A percentile compares a stretch with the other conserved stretches of the same genome.
Evolutionary conservation across 2,797 vertebrate species (phyloP).

Genomic region (Oryzias sinensis): DNA sequence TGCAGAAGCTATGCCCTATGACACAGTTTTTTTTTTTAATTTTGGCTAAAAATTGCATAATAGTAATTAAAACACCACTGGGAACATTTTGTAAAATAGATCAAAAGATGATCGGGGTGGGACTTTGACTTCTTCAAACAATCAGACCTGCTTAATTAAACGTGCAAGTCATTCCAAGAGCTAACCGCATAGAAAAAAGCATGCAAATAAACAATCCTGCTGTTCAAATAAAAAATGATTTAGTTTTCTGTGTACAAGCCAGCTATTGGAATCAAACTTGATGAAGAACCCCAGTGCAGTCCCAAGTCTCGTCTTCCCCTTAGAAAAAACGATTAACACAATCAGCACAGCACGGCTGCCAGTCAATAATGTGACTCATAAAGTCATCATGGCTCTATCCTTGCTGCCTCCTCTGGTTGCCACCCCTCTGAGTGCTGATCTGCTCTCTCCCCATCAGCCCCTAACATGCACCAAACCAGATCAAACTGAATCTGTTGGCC

Average conservation of each 20-base stretch:
- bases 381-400: slow-evolving; percentile 51
- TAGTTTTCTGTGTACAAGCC: slow-evolving; percentile 41
- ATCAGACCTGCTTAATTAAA: slow-evolving; percentile 37
- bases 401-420: slow-evolving; percentile 30
- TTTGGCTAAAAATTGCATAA: too few species aligned
- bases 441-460: slow-evolving; percentile 52
- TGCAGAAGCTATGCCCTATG: too few species aligned
- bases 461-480: slow-evolving; percentile 36
- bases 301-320: slow-evolving; percentile 42
- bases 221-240: slow-evolving; percentile 32
- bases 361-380: slow-evolving; percentile 74
- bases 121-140: slow-evolving; percentile 4
- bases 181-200: slow-evolving; percentile 21
- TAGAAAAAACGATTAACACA: slow-evolving; percentile 67
- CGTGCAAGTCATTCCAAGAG: slow-evolving; percentile 11
- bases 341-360: slow-evolving; percentile 59
- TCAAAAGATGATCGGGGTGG: too few species aligned
- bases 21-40: too few species aligned
- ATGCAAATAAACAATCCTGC: slow-evolving; percentile 25
- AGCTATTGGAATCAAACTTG: slow-evolving; percentile 58
- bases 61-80: too few species aligned
- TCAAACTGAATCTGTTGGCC: slow-evolving; percentile 30
- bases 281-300: slow-evolving; percentile 44
- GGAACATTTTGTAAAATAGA: too few species aligned
- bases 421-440: slow-evolving; percentile 33